Evolutionary conservation across 37 sponge, comb jelly and placozoan genomes (phyloP).

Genomic region (Axinella damicornis): DNA sequence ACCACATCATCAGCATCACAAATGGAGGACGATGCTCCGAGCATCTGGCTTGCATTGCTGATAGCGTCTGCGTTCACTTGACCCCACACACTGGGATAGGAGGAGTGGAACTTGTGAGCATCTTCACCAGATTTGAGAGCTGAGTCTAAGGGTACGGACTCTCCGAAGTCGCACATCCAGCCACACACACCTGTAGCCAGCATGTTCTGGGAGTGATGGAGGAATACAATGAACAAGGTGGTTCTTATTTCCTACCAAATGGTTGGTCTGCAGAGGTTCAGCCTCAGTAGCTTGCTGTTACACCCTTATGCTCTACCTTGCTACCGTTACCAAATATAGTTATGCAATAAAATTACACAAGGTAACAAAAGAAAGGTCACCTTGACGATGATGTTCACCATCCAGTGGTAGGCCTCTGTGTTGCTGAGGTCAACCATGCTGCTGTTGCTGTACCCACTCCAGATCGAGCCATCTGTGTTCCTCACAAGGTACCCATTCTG

Average conservation of each 20-base stretch:
- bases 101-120: constrained; percentile 46
- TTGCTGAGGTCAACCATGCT: constrained; percentile 75
- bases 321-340: too few species aligned
- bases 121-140: constrained; percentile 7
- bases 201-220: constrained; percentile 57
- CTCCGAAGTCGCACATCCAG: constrained; percentile 89
- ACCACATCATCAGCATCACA: constrained; percentile 48
- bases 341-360: too few species aligned
- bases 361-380: too few species aligned
- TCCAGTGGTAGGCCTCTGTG: constrained; percentile 72
- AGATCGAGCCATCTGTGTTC: constrained; percentile 45
- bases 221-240: too few species aligned
- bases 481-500: constrained; percentile 67
- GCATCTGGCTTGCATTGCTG: not conserved
- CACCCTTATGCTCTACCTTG: too few species aligned
- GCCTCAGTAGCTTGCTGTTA: too few species aligned
- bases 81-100: constrained; percentile 72
- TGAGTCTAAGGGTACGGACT: constrained; percentile 75
- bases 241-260: too few species aligned
- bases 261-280: too few species aligned
- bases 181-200: constrained; percentile 76
- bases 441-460: constrained; percentile 76
- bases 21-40: not conserved
- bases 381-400: constrained; percentile 63
- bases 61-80: constrained; percentile 69